Evolutionary conservation across 1,140 invertebrate species (phyloP).

Genomic region (Harlomillsia oculata): DNA sequence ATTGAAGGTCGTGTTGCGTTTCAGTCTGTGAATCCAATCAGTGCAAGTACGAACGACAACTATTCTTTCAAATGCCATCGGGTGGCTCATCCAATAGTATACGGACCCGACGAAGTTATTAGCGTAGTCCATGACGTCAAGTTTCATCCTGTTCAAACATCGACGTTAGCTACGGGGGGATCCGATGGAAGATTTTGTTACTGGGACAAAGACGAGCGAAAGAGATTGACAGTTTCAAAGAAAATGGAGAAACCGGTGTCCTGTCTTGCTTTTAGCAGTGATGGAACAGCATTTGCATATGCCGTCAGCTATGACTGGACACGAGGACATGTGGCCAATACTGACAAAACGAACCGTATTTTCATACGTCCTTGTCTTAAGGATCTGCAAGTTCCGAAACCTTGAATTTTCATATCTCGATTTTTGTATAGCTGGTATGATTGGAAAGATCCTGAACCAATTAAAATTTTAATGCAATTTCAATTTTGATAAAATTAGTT

Average conservation of each 20-base stretch:
- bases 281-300: slow-evolving; percentile 96
- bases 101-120: slow-evolving; percentile 42
- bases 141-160: slow-evolving; percentile 94
- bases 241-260: slow-evolving; percentile 89
- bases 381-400: too few species aligned
- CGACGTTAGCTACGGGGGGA: slow-evolving; percentile 92
- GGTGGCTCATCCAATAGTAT: slow-evolving; percentile 59
- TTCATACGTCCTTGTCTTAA: slow-evolving; percentile 87
- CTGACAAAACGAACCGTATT: slow-evolving; percentile 87
- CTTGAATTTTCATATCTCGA: too few species aligned
- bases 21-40: slow-evolving; percentile 83
- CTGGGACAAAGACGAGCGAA: slow-evolving; percentile 98
- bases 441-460: too few species aligned
- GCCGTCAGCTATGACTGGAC: slow-evolving; percentile 97
- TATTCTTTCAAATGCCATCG: slow-evolving; percentile 99
- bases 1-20: slow-evolving; percentile 95
- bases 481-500: too few species aligned
- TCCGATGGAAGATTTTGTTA: slow-evolving; percentile 95
- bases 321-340: slow-evolving; percentile 60
- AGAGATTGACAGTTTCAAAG: slow-evolving; percentile 93
- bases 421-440: too few species aligned
- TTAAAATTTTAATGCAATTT: too few species aligned
- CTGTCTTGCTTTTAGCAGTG: slow-evolving; percentile 84
- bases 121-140: slow-evolving; percentile 97
- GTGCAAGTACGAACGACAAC: slow-evolving; percentile 94